Evolutionary conservation across 2,888 invertebrate genomes (phyloP).

Genomic region (Papilio protenor): DNA sequence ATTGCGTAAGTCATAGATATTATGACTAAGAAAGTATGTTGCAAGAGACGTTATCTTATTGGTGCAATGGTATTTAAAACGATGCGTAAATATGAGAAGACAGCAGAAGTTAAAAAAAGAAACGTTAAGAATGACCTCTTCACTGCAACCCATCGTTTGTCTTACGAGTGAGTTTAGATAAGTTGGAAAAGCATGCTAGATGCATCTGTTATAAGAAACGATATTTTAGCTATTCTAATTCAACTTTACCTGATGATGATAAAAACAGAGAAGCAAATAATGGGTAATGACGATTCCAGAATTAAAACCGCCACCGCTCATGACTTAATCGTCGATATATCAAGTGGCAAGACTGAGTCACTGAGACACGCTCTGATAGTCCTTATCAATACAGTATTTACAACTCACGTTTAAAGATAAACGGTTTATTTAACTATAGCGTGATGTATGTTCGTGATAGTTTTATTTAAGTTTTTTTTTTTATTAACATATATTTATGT

Average conservation of each 20-base stretch:
- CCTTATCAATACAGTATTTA: constrained; percentile 32
- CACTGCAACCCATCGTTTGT: no score
- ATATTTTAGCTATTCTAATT: no score
- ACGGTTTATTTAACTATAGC: constrained; percentile 20
- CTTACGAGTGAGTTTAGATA: no score
- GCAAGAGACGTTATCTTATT: background rate
- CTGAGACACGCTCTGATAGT: constrained; percentile 28
- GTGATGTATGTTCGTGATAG: constrained; percentile 10
- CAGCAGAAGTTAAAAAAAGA: no score
- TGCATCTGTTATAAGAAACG: no score
- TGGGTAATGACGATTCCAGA: background rate
- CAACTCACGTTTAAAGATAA: constrained; percentile 28
- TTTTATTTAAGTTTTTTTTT: background rate
- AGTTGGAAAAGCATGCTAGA: no score
- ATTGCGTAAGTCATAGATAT: constrained; percentile 1
- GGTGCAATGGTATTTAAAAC: background rate
- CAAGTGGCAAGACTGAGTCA: constrained; percentile 33
- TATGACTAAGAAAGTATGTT: background rate
- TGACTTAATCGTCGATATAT: background rate
- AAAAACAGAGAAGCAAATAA: background rate
- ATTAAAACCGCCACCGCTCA: background rate
- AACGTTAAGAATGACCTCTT: no score
- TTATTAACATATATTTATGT: background rate
- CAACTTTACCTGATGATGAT: background rate
- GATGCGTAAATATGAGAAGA: no score